Base-by-base conservation (phyloP, 2,113 vertebrate genomes). In the Orcinus orca region DNA sequence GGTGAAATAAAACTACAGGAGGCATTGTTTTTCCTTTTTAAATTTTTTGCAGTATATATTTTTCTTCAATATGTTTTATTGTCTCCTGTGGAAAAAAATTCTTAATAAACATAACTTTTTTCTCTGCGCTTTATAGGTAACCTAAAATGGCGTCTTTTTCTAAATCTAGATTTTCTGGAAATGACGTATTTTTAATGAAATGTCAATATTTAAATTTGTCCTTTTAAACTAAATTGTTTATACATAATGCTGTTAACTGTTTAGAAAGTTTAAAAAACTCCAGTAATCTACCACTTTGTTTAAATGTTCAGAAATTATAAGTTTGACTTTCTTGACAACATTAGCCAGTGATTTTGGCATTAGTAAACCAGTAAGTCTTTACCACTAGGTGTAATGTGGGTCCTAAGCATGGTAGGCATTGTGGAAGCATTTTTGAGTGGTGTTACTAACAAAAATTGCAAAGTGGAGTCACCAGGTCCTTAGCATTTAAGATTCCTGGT, bases 61-160 rank as follows among this genome's bases (percentile, higher is more conserved):
- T 93, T 84, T 38, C 31, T 96, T 88, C 38, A 62, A 0, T 95
- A 31, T 93, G 17, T 62, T 95, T 93, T 93, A 31, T 65, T 93
- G 26, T 88, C n/a, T 94, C 86, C 55, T 76, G 36, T 91, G 82
- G 20, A 53, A 79, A 63, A 80, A 88, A 65, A 4, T 71, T 91
- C 23, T 79, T 71, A 67, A 88, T 77, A 68, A 82, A 90, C 10
- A 23, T 36, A 47, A 38, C 1, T 90, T 87, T 93, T 83, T 21
- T 84, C 23, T 63, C 33, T 83, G 13, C 8, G 26, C 7, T 70
- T 26, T 77, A 5, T 17, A 73, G 50, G 87, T 86, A 82, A 71
- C 25, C 17, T 77, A 74, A 93, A 93, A 80, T 87, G 50, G 23
- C 50, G 79, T 90, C 58, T 50, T 92, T 44, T 21, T 84, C 26